Percentiles rank a stretch among this genome's conserved stretches.
These are phyloP conservation scores for Chelidonichthys spinosus DNA, from an alignment of 2,797 vertebrate genomes.

Conservation along the genomic window DNA sequence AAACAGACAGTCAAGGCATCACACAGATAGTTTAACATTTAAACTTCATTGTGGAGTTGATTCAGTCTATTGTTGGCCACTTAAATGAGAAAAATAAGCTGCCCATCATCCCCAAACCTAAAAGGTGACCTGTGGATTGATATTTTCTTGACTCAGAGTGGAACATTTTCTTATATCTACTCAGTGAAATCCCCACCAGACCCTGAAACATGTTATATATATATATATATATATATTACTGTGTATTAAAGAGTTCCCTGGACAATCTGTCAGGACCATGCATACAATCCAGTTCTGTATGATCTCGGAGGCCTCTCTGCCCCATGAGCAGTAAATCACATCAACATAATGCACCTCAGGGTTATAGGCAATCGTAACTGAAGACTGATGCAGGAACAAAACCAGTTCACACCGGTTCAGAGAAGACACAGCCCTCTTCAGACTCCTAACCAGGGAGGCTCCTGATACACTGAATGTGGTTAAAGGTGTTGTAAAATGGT, in stretches of 20 bases:
- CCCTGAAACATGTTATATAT: slow-evolving; percentile 37
- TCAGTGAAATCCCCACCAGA: slow-evolving; percentile 4
- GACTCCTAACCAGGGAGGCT: slow-evolving; percentile 17
- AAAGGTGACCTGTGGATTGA: not conserved
- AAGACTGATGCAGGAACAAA: slow-evolving; percentile 27
- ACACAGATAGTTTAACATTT: not conserved
- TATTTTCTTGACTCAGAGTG: not conserved
- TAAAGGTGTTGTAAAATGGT: slow-evolving; percentile 31
- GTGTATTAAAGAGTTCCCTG: slow-evolving; percentile 30
- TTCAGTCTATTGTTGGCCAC: not conserved
- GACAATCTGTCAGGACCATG: slow-evolving; percentile 37
- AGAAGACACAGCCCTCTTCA: slow-evolving; percentile 17
- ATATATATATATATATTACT: slow-evolving; percentile 1
- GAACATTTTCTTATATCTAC: not conserved
- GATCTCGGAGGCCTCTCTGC: slow-evolving; percentile 56
- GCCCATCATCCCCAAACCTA: not conserved
- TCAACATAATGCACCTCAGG: slow-evolving; percentile 50
- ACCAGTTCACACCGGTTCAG: slow-evolving; percentile 50
- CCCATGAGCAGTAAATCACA: slow-evolving; percentile 57
- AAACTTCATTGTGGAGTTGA: slow-evolving; percentile 1
- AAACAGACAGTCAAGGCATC: not conserved
- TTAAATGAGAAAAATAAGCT: slow-evolving; percentile 2
- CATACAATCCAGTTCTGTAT: slow-evolving; percentile 56
- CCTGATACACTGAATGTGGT: slow-evolving; percentile 41
- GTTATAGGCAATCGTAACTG: slow-evolving; percentile 18